phyloP scores from a whole-genome alignment of 1,140 invertebrate genomes.

The Drosophila setifemur region DNA sequence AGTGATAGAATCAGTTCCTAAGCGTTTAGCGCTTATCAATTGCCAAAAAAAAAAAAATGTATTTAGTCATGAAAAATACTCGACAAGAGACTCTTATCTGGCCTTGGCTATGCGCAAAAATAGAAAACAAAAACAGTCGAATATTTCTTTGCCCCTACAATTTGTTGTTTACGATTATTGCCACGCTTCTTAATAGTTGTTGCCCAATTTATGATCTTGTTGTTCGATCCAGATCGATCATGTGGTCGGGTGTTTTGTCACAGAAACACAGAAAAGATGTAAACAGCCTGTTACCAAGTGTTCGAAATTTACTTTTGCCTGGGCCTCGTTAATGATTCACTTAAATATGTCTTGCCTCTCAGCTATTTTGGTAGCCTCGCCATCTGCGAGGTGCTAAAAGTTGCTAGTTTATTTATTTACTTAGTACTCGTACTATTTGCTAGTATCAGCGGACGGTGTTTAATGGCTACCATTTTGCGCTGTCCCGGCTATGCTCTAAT shows the following conservation, averaged over 20 bases:
- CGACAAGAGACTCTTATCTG: slow-evolving; percentile 34
- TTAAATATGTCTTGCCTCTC: slow-evolving; percentile 43
- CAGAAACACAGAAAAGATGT: slow-evolving; percentile 7
- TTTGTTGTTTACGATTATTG: slow-evolving; percentile 55
- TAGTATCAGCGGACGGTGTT: neutral
- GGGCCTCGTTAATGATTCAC: slow-evolving; percentile 55
- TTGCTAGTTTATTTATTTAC: slow-evolving; percentile 36
- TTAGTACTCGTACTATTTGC: neutral
- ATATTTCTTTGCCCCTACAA: slow-evolving; percentile 30
- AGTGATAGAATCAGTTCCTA: slow-evolving; percentile 30
- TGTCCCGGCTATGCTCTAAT: slow-evolving; percentile 51
- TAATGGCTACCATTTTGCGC: slow-evolving; percentile 29
- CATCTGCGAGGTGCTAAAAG: slow-evolving; percentile 45
- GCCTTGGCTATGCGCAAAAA: slow-evolving; percentile 41
- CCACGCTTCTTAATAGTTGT: slow-evolving; percentile 16
- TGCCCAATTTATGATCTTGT: slow-evolving; percentile 63
- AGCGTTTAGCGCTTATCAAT: slow-evolving; percentile 39
- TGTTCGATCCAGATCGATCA: slow-evolving; percentile 49
- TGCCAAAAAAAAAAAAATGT: slow-evolving; percentile 6
- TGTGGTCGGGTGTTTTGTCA: slow-evolving; percentile 3
- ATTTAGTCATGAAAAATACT: slow-evolving; percentile 37
- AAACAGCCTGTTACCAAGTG: slow-evolving; percentile 54
- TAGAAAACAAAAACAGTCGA: slow-evolving; percentile 34
- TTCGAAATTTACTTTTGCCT: neutral
- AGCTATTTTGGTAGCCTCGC: slow-evolving; percentile 28